Evolutionary conservation across 2,888 invertebrate species (phyloP), one percentile per base, ranked within the genome.

Genomic region (Silvanus unidentatus): DNA sequence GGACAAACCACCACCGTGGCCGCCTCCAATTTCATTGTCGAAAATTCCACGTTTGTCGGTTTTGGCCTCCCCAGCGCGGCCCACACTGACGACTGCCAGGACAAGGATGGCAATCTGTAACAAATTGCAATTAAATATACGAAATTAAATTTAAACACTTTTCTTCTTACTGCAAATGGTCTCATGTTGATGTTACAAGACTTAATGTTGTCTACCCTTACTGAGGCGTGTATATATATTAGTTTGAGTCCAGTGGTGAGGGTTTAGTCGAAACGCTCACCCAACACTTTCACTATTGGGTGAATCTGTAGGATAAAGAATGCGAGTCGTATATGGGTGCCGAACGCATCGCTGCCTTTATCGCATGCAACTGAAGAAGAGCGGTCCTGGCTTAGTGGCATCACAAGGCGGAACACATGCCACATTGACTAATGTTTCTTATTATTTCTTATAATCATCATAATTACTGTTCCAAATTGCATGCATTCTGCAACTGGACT

Each of bases 31-130:
- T 45, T 54, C 53, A 37, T 56, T 57, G 13, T 57, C 58, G 16
- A 61, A 50, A 39, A 63, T 60, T 15, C 63, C 63, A 13, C 63
- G 54, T 54, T 63, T 63, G 42, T 58, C 63, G 42, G 59, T 60
- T 32, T 53, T 53, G 39, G 63, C 62, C 62, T 63, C 58, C 46
- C 62, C 63, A 52, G 59, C 59, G 44, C 29, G 40, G 2, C 52
- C 55, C 13, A 53, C 45, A 52, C 56, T 49, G 55, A 58, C 59
- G 60, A 63, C 59, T 62, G 62, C 63, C 46, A 62, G 39, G 39
- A 63, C 42, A 35, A 57, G 43, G 32, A 58, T 45, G 36, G 49
- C 52, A 36, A 61, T 50, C 63, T 63, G 47, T n/a, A 49, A 30
- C n/a, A 32, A 32, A 32, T 12, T 28, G 8, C 10, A 10, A 28